These are phyloP conservation scores for Microctenopoma lineatum DNA, from an alignment of 2,797 vertebrate species.

Conservation along the genomic window DNA sequence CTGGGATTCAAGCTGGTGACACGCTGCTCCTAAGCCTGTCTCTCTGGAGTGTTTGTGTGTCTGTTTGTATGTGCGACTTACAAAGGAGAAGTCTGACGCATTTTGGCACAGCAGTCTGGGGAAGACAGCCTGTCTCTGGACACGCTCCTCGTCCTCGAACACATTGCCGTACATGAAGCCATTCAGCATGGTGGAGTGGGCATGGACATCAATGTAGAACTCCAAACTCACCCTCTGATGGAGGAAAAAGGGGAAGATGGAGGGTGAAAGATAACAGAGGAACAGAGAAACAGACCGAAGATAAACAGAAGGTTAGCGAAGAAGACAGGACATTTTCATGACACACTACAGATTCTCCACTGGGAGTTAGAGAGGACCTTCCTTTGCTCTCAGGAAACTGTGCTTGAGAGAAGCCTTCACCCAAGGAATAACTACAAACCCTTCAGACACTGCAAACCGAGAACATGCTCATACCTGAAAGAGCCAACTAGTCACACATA, in stretches of 20 bases:
- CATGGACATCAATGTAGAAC: conserved; percentile 98
- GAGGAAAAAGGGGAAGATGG: conserved; percentile 31
- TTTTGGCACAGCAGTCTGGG: conserved; percentile 96
- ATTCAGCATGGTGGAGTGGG: conserved; percentile 99
- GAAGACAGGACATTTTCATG: conserved; percentile 39
- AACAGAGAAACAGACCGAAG: conserved; percentile 30
- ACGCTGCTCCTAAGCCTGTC: conserved; percentile 13
- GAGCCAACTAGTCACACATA: conserved; percentile 56
- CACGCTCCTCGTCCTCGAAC: conserved; percentile 95
- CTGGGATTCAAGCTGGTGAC: conserved; percentile 16
- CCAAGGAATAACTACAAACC: conserved; percentile 40
- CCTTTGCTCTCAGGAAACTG: conserved; percentile 32
- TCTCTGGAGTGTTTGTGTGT: conserved; percentile 30
- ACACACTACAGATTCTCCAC: conserved; percentile 36
- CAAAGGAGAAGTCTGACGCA: conserved; percentile 95
- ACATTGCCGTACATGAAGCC: conserved; percentile 99
- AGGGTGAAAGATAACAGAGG: conserved; percentile 31
- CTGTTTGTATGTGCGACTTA: conserved; percentile 78
- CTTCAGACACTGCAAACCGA: conserved; percentile 33
- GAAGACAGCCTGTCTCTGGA: conserved; percentile 94
- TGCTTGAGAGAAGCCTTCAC: conserved; percentile 45
- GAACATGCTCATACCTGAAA: conserved; percentile 52
- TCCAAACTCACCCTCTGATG: conserved; percentile 93
- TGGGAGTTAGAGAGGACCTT: conserved; percentile 36
- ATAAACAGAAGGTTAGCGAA: conserved; percentile 41